Conservation (phyloP, 2,888 invertebrate species). For the Capitulum mitella region DNA sequence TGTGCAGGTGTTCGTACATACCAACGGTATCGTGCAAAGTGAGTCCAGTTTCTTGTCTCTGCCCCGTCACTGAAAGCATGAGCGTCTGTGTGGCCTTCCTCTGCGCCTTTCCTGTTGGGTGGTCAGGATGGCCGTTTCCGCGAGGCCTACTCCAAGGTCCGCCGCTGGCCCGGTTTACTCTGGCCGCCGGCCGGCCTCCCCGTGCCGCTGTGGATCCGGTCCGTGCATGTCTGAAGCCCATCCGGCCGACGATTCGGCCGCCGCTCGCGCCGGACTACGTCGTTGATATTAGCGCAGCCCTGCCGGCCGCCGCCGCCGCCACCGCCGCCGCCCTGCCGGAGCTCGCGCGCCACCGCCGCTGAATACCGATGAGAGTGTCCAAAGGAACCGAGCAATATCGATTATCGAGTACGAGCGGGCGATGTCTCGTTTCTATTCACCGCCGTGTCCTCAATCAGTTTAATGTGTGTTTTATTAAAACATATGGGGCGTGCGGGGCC, state of each 20-base stretch:
- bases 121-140: no score
- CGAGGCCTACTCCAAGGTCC: no score
- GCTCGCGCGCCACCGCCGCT: background rate
- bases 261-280: background rate
- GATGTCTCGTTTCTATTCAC: background rate
- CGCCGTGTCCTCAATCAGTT: background rate
- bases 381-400: background rate
- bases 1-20: no score
- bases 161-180: no score
- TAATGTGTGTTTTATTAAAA: conserved; percentile 19
- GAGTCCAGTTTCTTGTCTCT: no score
- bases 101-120: no score
- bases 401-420: conserved; percentile 3
- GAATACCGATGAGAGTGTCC: background rate
- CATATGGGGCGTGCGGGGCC: conserved; percentile 6
- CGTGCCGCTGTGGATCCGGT: no score
- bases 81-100: no score
- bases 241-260: background rate
- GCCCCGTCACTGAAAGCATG: no score
- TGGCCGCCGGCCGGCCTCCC: no score
- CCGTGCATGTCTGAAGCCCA: no score
- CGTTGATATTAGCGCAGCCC: background rate
- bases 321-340: background rate
- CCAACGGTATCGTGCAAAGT: no score
- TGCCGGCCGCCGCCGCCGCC: background rate